These are phyloP conservation scores for Nautilus pompilius DNA, from an alignment of 1,140 invertebrate species.

Conservation along the genomic window DNA sequence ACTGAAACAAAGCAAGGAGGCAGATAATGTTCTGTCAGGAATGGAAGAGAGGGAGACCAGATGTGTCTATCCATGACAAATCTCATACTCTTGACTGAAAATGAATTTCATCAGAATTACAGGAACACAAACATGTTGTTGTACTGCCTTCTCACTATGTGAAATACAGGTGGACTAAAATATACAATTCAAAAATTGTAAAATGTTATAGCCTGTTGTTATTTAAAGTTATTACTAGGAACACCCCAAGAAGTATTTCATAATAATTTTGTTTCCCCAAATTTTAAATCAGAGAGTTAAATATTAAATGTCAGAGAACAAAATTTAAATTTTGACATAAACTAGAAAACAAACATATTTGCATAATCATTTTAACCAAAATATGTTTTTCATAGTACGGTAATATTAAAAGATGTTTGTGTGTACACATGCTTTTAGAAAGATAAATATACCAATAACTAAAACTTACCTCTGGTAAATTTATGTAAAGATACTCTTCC, in stretches of 20 bases:
- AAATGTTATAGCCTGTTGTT: too few species aligned
- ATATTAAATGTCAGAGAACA: not conserved
- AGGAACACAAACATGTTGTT: not conserved
- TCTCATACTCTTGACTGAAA: not conserved
- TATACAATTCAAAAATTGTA: too few species aligned
- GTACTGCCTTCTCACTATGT: too few species aligned
- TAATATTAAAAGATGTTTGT: not conserved
- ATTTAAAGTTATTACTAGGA: too few species aligned
- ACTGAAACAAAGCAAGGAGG: slow-evolving; percentile 7
- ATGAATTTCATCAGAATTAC: not conserved
- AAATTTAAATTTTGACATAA: slow-evolving; percentile 8
- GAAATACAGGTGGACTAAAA: too few species aligned
- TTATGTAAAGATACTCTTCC: slow-evolving; percentile 36
- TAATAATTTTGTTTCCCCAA: too few species aligned
- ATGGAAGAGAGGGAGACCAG: too few species aligned
- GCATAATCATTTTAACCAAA: not conserved
- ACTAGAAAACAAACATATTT: not conserved
- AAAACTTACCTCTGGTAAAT: slow-evolving; percentile 33
- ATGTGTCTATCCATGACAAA: not conserved
- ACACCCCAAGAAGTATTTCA: too few species aligned
- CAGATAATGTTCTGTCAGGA: not conserved
- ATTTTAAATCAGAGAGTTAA: not conserved
- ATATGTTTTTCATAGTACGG: not conserved
- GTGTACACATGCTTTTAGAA: not conserved
- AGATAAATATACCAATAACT: not conserved